Evolutionary conservation across 2,113 vertebrate genomes (phyloP).

Genomic region (Thunnus thynnus): DNA sequence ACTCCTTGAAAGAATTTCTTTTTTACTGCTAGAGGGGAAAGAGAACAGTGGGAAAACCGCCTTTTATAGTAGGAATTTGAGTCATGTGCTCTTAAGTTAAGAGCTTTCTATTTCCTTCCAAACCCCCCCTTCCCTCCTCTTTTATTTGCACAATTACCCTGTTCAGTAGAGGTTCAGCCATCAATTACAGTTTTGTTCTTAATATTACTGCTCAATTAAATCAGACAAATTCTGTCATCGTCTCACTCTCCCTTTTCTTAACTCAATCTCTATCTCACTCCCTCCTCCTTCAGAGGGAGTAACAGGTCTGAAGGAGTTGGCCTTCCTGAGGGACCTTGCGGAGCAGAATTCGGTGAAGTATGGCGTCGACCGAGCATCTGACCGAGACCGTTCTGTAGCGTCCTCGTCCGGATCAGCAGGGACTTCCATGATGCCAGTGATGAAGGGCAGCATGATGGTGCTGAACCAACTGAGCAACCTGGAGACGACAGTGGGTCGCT

Average conservation of each 20-base stretch:
- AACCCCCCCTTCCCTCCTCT: conserved; percentile 13
- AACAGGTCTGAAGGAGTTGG: conserved; percentile 96
- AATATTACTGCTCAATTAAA: conserved; percentile 26
- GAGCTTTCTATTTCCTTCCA: conserved; percentile 27
- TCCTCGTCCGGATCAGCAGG: conserved; percentile 38
- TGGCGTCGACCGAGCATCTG: conserved; percentile 85
- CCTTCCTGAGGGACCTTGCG: conserved; percentile 95
- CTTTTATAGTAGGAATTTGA: conserved; percentile 22
- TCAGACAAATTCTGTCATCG: background rate
- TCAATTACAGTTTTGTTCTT: conserved; percentile 32
- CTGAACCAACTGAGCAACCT: conserved; percentile 98
- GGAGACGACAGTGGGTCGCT: conserved; percentile 96
- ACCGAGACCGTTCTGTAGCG: conserved; percentile 50
- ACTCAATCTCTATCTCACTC: background rate
- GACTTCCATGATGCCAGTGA: conserved; percentile 83
- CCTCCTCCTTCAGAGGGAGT: conserved; percentile 87
- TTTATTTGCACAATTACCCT: conserved; percentile 24
- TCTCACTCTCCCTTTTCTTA: background rate
- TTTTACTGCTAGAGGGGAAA: conserved; percentile 7
- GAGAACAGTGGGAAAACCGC: conserved; percentile 1
- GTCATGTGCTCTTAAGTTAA: conserved; percentile 39
- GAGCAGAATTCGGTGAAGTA: conserved; percentile 97
- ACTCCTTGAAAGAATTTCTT: conserved; percentile 12
- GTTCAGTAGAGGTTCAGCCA: conserved; percentile 5
- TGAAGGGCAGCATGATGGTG: conserved; percentile 99